Conservation (phyloP, 2,888 invertebrate genomes). For the Alsophila aescularia region DNA sequence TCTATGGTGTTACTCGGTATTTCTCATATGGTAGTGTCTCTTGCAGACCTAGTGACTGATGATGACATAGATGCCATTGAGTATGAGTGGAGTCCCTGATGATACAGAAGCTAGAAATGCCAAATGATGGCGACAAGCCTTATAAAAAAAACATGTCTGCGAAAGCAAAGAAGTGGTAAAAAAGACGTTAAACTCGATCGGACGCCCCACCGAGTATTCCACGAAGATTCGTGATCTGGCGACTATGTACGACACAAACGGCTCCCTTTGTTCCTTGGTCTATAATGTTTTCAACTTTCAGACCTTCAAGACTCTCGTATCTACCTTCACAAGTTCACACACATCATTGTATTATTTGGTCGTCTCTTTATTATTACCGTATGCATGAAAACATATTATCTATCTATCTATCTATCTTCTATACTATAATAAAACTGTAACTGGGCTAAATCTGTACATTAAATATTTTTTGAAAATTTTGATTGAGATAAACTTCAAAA, state of each 20-base stretch:
- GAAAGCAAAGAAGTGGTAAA: conserved; percentile 36
- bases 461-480: no score
- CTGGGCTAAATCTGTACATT: no score
- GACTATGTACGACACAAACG: conserved; percentile 54
- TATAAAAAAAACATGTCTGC: conserved; percentile 33
- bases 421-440: no score
- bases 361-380: conserved; percentile 52
- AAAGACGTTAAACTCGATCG: conserved; percentile 46
- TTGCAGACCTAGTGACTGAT: conserved; percentile 28
- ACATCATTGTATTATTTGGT: conserved; percentile 63
- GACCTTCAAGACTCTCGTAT: conserved; percentile 62
- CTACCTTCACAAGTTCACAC: conserved; percentile 60
- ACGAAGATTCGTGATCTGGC: conserved; percentile 58
- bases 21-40: conserved; percentile 35
- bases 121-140: conserved; percentile 42
- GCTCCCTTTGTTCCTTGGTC: conserved; percentile 52
- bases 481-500: no score
- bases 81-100: conserved; percentile 39
- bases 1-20: conserved; percentile 35
- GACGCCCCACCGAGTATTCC: conserved; percentile 44
- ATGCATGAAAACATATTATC: conserved; percentile 39
- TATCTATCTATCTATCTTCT: no score
- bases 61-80: conserved; percentile 3
- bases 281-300: conserved; percentile 63
- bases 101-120: conserved; percentile 56